phyloP scores from a whole-genome alignment of 1,140 invertebrate genomes.

The Drosophila novamexicana region DNA sequence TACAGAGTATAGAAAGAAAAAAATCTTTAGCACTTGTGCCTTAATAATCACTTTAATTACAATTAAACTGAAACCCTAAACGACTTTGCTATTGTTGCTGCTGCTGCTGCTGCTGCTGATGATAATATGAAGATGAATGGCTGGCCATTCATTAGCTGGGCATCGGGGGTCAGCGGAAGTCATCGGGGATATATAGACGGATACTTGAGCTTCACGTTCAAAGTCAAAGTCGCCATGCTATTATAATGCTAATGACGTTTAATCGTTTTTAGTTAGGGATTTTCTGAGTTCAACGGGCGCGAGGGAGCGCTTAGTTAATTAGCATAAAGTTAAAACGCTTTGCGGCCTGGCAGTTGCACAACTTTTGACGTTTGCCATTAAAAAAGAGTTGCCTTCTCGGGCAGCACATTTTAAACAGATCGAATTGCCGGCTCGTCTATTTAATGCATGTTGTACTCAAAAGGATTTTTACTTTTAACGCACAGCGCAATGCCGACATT shows the following conservation, averaged over 20 bases:
- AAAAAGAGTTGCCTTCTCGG: conserved; percentile 8
- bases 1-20: conserved; percentile 3
- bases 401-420: not conserved
- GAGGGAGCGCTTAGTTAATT: conserved; percentile 34
- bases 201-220: conserved; percentile 19
- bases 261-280: conserved; percentile 53
- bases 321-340: conserved; percentile 59
- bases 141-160: conserved; percentile 30
- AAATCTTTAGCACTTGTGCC: conserved; percentile 4
- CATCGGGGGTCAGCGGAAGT: not conserved
- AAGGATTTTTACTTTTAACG: not conserved
- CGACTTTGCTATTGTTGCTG: conserved; percentile 32
- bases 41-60: conserved; percentile 71
- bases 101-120: conserved; percentile 15
- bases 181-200: too few relatives aligned
- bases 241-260: conserved; percentile 71
- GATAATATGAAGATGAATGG: conserved; percentile 50
- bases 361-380: conserved; percentile 24
- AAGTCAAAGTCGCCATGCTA: conserved; percentile 49
- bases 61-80: conserved; percentile 65
- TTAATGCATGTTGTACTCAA: not conserved
- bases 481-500: too few relatives aligned
- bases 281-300: not conserved
- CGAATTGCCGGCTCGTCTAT: not conserved
- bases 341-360: conserved; percentile 23